phyloP scores from a whole-genome alignment of 2,888 invertebrate genomes.

The Sminthurinus aureus region DNA sequence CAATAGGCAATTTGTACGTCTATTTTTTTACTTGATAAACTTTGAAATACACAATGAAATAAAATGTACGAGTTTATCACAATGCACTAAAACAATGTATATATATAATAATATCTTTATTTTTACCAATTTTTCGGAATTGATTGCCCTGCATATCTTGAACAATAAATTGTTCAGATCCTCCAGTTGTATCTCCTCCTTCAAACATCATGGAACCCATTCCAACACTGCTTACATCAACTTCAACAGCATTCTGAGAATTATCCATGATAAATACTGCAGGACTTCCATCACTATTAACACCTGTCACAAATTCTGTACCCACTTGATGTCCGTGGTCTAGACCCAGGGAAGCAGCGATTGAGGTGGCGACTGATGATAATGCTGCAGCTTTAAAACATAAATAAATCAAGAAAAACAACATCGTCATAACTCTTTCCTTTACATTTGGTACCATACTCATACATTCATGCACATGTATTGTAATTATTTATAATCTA shows the following conservation, averaged over 20 bases:
- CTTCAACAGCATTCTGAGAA: constrained; percentile 55
- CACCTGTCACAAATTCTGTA: constrained; percentile 43
- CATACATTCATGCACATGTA: too few relatives aligned
- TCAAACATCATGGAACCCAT: constrained; percentile 54
- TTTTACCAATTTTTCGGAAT: constrained; percentile 50
- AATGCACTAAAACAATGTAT: too few relatives aligned
- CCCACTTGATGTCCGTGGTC: constrained; percentile 62
- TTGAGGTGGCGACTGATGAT: constrained; percentile 68
- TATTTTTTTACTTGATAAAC: too few relatives aligned
- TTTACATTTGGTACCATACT: background rate
- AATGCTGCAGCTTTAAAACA: constrained; percentile 66
- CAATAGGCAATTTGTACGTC: too few relatives aligned
- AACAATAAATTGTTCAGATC: constrained; percentile 52
- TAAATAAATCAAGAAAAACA: background rate
- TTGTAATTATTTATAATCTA: too few relatives aligned
- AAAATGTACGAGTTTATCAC: too few relatives aligned
- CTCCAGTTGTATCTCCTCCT: constrained; percentile 36
- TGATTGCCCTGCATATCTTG: constrained; percentile 58
- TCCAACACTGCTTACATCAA: constrained; percentile 58
- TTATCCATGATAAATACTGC: constrained; percentile 58
- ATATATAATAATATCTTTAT: too few relatives aligned
- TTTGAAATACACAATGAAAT: too few relatives aligned
- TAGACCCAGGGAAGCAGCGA: constrained; percentile 67
- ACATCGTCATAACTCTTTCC: background rate
- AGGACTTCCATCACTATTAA: constrained; percentile 52